phyloP scores from a whole-genome alignment of 2,113 vertebrate species.

The Ancistrus triradiatus region DNA sequence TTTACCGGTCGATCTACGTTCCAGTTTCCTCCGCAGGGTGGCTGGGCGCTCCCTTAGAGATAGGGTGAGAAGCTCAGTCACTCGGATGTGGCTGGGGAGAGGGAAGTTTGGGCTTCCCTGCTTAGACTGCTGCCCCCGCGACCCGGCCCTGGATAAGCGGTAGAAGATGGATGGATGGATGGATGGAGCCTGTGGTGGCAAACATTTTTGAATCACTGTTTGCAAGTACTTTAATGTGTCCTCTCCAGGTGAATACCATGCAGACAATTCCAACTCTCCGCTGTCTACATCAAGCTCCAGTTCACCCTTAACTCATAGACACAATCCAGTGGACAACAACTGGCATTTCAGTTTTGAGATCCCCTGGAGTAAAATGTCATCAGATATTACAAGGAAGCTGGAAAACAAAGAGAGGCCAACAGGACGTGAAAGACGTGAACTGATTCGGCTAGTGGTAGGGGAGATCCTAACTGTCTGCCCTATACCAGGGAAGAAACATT shows the following conservation, averaged over 20 bases:
- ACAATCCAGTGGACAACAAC: constrained; percentile 9
- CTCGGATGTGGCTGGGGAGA: too few relatives aligned
- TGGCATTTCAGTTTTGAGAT: constrained; percentile 3
- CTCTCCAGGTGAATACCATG: constrained; percentile 14
- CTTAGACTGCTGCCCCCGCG: too few relatives aligned
- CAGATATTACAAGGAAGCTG: constrained; percentile 20
- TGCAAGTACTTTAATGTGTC: neutral
- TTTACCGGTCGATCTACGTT: too few relatives aligned
- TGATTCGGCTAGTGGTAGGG: constrained; percentile 22
- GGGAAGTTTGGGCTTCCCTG: too few relatives aligned
- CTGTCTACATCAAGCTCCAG: constrained; percentile 9
- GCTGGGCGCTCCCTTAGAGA: too few relatives aligned
- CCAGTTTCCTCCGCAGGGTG: too few relatives aligned
- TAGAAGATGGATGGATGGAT: too few relatives aligned
- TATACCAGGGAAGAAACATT: too few relatives aligned
- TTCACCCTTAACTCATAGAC: constrained; percentile 11
- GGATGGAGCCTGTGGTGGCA: too few relatives aligned
- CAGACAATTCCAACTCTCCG: constrained; percentile 25
- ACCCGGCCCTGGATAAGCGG: too few relatives aligned
- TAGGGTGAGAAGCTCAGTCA: too few relatives aligned
- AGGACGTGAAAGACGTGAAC: constrained; percentile 21
- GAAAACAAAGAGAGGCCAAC: constrained; percentile 24
- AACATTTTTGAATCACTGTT: too few relatives aligned
- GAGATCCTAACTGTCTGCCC: constrained; percentile 29
- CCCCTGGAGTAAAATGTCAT: constrained; percentile 12